Evolutionary conservation across 2,888 invertebrate genomes (phyloP), one percentile per base, ranked within the genome.

Genomic region (Aromia moschata): DNA sequence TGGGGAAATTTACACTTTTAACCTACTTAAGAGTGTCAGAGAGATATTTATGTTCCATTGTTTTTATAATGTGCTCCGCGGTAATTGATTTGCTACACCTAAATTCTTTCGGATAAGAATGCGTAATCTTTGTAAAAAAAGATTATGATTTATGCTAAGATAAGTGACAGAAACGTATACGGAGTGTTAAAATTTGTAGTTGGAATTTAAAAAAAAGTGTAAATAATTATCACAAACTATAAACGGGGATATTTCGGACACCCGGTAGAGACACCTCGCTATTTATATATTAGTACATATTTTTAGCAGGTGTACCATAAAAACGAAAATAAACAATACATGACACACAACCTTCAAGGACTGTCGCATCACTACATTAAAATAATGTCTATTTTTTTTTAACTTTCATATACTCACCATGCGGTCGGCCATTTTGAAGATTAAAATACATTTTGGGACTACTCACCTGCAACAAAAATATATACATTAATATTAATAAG

Each of bases 291-390:
- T 40, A 5, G 25, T 43, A 25, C 25, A 12, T 43, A 25, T 43
- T 43, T 25, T 43, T 43, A 20, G 18, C 43, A 43, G 43, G 33
- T 46, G 41, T 52, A 41, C 52, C 52, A 16, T 44, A 7, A 25
- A 41, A 52, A 52, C 52, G 52, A 52, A 31, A 52, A 52, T 20
- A 41, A 52, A 52, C 25, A 52, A 41, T 31, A 25, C 33, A 41
- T 30, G 31, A 20, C 49, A 49, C 49, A 49, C 16, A n/a, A 25
- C 7, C 38, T 18, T 41, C 41, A 52, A 52, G 40, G 52, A 37
- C 14, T 25, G 43, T 20, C 18, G 10, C 40, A 14, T 2, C 14
- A 14, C 38, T 18, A 40, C 38, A 49, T 49, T 38, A 15, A 49
- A 49, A 49, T 49, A 49, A 40, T 47, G 47, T 1, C 1, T 25